phyloP scores from a whole-genome alignment of 2,888 invertebrate species.

The Drosophila ustulata region DNA sequence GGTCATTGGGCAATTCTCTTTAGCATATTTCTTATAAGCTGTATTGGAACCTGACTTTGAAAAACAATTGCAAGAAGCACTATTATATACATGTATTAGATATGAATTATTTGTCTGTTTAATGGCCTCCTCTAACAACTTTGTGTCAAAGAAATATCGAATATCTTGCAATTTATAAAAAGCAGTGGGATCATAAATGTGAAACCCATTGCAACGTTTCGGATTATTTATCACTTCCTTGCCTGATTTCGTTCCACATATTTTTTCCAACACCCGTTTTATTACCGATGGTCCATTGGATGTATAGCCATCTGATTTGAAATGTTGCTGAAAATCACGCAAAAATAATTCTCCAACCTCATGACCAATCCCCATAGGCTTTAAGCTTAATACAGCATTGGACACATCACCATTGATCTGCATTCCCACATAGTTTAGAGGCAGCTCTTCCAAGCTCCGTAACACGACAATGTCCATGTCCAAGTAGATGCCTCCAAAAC shows the following conservation, averaged over 20 bases:
- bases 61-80: neutral
- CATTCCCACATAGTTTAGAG: neutral
- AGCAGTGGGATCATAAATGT: neutral
- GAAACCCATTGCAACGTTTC: neutral
- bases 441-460: neutral
- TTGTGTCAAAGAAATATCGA: neutral
- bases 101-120: neutral
- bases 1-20: neutral
- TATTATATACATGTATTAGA: neutral
- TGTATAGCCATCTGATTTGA: neutral
- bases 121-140: neutral
- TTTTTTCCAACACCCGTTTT: too few relatives aligned
- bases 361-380: neutral
- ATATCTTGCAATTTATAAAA: neutral
- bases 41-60: neutral
- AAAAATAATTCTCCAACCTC: neutral
- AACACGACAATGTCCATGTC: neutral
- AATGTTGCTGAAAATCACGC: neutral
- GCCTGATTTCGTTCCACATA: neutral
- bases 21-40: neutral
- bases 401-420: neutral
- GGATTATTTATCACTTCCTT: neutral
- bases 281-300: neutral
- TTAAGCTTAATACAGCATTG: neutral
- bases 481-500: neutral